Evolutionary conservation across 2,797 vertebrate species (phyloP).

Genomic region (Threskiornis aethiopicus): DNA sequence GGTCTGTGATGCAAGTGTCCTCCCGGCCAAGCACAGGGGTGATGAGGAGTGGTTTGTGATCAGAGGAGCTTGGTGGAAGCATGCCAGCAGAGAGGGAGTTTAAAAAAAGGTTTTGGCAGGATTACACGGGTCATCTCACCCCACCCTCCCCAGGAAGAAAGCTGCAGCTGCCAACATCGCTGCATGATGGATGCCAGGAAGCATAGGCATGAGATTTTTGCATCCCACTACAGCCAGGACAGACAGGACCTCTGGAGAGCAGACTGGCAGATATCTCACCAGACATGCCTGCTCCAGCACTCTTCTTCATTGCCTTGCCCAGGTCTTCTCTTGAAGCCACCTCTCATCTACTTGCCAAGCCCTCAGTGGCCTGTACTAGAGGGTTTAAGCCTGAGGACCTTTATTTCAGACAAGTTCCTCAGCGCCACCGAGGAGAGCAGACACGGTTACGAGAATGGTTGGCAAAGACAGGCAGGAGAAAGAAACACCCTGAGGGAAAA

Average conservation of each 20-base stretch:
- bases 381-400: not conserved
- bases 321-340: not conserved
- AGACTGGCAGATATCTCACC: not conserved
- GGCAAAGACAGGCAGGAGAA: not conserved
- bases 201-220: not conserved
- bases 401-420: not conserved
- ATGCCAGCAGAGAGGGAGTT: not conserved
- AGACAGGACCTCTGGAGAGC: not conserved
- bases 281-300: not conserved
- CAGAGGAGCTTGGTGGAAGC: accelerated
- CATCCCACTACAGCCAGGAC: not conserved
- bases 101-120: not conserved
- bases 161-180: not conserved
- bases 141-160: not conserved
- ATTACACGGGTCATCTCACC: not conserved
- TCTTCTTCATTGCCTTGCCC: not conserved
- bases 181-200: not conserved
- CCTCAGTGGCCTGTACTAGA: not conserved
- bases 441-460: not conserved
- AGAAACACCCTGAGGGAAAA: not conserved
- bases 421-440: not conserved
- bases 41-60: not conserved
- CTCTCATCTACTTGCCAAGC: not conserved
- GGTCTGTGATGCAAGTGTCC: not conserved
- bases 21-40: accelerated